Evolutionary conservation across 2,888 invertebrate species (phyloP).

Genomic region (Nomada ferruginata): DNA sequence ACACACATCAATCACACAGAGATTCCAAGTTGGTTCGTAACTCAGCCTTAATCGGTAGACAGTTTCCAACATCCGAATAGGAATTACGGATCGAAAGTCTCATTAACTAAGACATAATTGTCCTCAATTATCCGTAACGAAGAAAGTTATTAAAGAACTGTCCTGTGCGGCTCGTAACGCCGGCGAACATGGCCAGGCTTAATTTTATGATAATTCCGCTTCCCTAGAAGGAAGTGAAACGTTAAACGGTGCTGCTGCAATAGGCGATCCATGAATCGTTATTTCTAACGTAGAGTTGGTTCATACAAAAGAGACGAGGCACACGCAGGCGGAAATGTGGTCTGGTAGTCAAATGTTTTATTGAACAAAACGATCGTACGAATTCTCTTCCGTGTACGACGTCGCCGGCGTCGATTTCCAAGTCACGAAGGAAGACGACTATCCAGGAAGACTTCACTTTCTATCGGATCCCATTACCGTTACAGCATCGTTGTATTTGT

Average conservation of each 20-base stretch:
- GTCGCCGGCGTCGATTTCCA: conserved; percentile 20
- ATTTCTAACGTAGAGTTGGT: neutral
- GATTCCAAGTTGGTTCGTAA: no score
- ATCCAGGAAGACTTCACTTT: conserved; percentile 44
- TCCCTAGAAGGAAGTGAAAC: conserved; percentile 44
- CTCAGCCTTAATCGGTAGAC: neutral
- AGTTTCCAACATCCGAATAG: neutral
- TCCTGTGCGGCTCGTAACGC: neutral
- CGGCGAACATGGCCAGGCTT: neutral
- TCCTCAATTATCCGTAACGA: neutral
- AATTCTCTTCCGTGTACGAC: conserved; percentile 38
- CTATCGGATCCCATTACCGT: conserved; percentile 54
- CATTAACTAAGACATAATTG: neutral
- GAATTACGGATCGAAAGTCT: conserved; percentile 8
- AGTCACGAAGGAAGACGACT: conserved; percentile 29
- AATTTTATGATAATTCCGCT: conserved; percentile 26
- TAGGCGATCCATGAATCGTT: neutral
- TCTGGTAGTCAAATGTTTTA: conserved; percentile 27
- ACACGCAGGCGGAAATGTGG: conserved; percentile 30
- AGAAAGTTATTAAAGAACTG: neutral
- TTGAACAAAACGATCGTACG: conserved; percentile 29
- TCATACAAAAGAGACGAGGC: conserved; percentile 15
- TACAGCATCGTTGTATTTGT: conserved; percentile 41
- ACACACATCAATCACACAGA: no score
- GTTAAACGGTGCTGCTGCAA: neutral